Evolutionary conservation across 2,113 vertebrate species (phyloP), one percentile per base, ranked within the genome.

Genomic region (Aphelocoma coerulescens): DNA sequence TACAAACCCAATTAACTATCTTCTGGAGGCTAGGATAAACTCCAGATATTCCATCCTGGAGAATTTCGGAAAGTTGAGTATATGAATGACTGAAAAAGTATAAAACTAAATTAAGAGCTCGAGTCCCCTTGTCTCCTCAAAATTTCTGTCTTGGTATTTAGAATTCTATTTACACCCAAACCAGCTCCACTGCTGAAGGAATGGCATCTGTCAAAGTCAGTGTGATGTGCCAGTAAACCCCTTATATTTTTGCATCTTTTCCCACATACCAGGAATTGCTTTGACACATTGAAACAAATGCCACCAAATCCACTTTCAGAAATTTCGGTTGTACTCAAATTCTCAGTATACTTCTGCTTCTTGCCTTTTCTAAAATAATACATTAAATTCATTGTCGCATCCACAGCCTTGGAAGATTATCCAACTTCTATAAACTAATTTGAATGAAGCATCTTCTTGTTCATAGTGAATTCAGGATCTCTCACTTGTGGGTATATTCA

Each of bases 181-280:
- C 7, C 75, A 74, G 48, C 62, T 77, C 79, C 35, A 28, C 78
- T 94, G 67, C 72, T 0, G 7, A 94, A 86, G 72, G 55, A 95
- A 93, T 63, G 80, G 57, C 82, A 96, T 85, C 85, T 96, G 92
- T 95, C 75, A 84, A 83, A 94, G 65, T 84, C 88, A 67, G 2
- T 30, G 35, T 90, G 91, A 94, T 71, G 44, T 96, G 89, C 94
- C 95, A 95, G 74, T 75, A 95, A 73, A 91, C 67, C 51, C 72
- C 94, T 93, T 86, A 63, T 73, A 44, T 83, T 88, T 92, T 91
- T 94, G 63, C 85, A 91, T 93, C 85, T 95, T 95, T 95, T 78
- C 76, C 83, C 73, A 93, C 73, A 16, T 92, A 59, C 11, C 86
- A 78, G 58, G 57, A 63, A 80, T 75, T 78, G 80, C 80, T 95